phyloP scores from a whole-genome alignment of 2,113 vertebrate genomes.

The Bucco capensis region DNA sequence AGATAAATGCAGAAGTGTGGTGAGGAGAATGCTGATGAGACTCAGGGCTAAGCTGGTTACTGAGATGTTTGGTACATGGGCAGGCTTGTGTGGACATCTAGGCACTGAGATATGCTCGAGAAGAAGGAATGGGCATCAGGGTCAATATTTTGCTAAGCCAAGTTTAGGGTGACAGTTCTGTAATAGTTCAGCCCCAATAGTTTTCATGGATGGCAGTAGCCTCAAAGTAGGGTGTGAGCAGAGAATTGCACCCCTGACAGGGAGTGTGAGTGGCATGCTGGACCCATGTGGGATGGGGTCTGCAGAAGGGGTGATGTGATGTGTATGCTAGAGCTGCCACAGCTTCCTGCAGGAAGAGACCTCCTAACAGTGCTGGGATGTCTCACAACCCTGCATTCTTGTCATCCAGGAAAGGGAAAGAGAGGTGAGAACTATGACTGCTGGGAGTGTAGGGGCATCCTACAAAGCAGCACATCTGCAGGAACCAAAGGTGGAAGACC shows the following conservation, averaged over 20 bases:
- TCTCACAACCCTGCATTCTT: background rate
- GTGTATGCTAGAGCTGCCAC: background rate
- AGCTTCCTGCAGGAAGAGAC: background rate
- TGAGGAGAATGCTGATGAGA: background rate
- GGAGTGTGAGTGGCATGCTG: background rate
- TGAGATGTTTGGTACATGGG: rapidly evolving
- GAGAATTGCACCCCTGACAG: background rate
- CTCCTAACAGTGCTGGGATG: background rate
- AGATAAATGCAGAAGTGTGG: background rate
- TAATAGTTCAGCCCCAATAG: background rate
- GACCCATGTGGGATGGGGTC: background rate
- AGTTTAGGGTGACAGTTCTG: background rate
- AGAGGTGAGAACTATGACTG: background rate
- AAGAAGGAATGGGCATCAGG: background rate
- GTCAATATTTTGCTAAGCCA: background rate
- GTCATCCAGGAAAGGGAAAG: background rate
- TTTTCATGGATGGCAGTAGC: background rate
- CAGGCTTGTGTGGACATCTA: background rate
- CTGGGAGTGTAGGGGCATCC: rapidly evolving
- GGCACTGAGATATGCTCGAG: background rate
- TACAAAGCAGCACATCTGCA: background rate
- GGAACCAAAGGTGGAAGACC: background rate
- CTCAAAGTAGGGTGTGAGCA: background rate
- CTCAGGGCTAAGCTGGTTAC: background rate
- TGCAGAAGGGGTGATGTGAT: background rate